These are phyloP conservation scores for Botia almorhae DNA, from an alignment of 2,797 vertebrate species.

Conservation along the genomic window DNA sequence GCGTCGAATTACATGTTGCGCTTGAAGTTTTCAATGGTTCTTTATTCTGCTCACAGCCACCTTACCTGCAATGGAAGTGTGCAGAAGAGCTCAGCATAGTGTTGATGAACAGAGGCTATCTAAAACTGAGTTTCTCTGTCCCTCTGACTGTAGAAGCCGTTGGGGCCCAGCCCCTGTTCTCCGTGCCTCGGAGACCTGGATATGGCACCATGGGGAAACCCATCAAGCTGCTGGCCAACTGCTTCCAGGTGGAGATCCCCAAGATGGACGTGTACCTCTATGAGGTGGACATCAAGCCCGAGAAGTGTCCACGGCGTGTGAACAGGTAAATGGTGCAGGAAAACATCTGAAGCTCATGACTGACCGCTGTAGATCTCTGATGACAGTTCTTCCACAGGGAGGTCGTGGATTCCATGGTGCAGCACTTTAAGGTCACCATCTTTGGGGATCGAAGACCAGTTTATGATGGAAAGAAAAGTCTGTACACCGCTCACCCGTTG, in stretches of 20 bases:
- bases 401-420: conserved; percentile 93
- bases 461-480: conserved; percentile 91
- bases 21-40: too few relatives aligned
- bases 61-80: not conserved
- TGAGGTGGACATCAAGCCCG: conserved; percentile 98
- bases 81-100: too few relatives aligned
- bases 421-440: conserved; percentile 94
- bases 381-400: conserved; percentile 75
- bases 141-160: conserved; percentile 82
- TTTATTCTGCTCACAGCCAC: too few relatives aligned
- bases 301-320: conserved; percentile 96
- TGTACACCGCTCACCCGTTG: conserved; percentile 90
- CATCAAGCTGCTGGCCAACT: conserved; percentile 98
- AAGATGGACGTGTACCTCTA: conserved; percentile 99
- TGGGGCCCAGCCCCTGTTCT: conserved; percentile 93
- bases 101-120: too few relatives aligned
- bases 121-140: not conserved
- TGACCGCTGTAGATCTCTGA: not conserved
- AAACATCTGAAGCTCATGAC: not conserved
- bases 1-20: too few relatives aligned
- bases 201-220: conserved; percentile 98
- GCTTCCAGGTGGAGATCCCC: conserved; percentile 99
- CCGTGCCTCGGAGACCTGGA: conserved; percentile 93
- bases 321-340: conserved; percentile 83
- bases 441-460: conserved; percentile 91